Base-by-base conservation (phyloP, 2,888 invertebrate species). In the Acleris laterana region DNA sequence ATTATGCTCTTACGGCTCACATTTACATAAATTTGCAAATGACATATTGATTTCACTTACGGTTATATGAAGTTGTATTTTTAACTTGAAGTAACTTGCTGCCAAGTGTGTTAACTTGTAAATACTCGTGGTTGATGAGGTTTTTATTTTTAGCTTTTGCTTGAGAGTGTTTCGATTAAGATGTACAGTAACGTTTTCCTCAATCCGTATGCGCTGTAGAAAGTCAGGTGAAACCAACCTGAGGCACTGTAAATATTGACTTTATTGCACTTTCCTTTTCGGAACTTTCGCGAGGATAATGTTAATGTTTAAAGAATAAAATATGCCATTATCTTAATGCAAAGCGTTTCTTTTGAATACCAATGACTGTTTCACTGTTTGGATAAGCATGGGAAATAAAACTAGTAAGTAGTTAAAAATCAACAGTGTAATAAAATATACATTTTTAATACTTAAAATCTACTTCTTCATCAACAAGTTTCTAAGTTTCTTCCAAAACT, bases 401-500 rank as follows among this genome's bases (percentile, higher is more conserved):
- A 57, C 46, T 11, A 70, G 51, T 63, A 65, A 70, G 51, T 63
- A 65, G 44, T 13, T 60, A 46, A 56, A 56, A 50, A 58, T 7
- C 17, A 46, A 52, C 6, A 13, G 7, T 59, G 22, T 51, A 59
- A 53, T 63, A 52, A 64, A 64, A 57, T 28, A 57, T 4, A 2
- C 19, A n/a, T 42, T 11, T 16, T 78, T 9, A 25, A 60, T 2
- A 17, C 20, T 46, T 38, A 11, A 19, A 5, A 25, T 17, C 55
- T 51, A 68, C 51, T 73, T 77, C 69, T 80, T 82, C 42, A 68
- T 70, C 61, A 93, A 77, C 62, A 87, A 83, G 69, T 84, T 81
- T 71, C 88, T 79, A 17, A 93, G 72, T 72, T 87, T 92, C 64
- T 82, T 86, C 91, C 92, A 93, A 74, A 92, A 92, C 17, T 87